Evolutionary conservation across 2,888 invertebrate genomes (phyloP).

Genomic region (Camptogramma bilineatum): DNA sequence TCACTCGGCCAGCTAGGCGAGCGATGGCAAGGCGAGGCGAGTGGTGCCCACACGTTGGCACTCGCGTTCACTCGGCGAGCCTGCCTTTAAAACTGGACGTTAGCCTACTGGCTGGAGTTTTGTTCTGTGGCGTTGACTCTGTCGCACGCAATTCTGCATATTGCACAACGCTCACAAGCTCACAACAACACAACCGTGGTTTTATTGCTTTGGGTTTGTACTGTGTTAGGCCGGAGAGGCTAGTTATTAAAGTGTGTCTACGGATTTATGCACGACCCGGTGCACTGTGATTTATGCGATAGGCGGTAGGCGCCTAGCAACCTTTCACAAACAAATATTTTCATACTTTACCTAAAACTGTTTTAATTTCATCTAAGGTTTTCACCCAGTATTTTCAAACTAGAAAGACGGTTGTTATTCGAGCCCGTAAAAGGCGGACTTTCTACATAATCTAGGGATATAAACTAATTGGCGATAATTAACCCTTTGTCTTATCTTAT

Average conservation of each 20-base stretch:
- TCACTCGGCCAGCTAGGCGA: too few species aligned
- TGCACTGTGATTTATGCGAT: constrained; percentile 5
- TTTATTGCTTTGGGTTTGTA: constrained; percentile 27
- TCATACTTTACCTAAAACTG: not conserved
- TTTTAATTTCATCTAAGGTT: too few species aligned
- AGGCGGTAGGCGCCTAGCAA: not conserved
- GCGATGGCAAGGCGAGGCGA: too few species aligned
- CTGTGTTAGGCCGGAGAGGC: constrained; percentile 10
- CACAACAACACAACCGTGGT: constrained; percentile 16
- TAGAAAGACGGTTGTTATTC: not conserved
- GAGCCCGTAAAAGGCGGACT: too few species aligned
- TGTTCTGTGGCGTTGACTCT: constrained; percentile 3
- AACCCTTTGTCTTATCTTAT: too few species aligned
- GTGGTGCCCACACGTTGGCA: too few species aligned
- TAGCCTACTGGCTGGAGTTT: not conserved
- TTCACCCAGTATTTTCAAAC: not conserved
- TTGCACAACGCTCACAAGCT: constrained; percentile 24
- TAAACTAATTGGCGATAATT: too few species aligned
- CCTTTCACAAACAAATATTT: not conserved
- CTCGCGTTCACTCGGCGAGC: too few species aligned
- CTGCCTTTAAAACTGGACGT: too few species aligned
- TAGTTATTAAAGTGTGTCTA: constrained; percentile 9
- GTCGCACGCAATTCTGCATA: constrained; percentile 24
- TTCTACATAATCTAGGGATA: too few species aligned
- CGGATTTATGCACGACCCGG: constrained; percentile 15